phyloP scores from a whole-genome alignment of 1,140 invertebrate genomes.

The Drosophila malerkotliana region DNA sequence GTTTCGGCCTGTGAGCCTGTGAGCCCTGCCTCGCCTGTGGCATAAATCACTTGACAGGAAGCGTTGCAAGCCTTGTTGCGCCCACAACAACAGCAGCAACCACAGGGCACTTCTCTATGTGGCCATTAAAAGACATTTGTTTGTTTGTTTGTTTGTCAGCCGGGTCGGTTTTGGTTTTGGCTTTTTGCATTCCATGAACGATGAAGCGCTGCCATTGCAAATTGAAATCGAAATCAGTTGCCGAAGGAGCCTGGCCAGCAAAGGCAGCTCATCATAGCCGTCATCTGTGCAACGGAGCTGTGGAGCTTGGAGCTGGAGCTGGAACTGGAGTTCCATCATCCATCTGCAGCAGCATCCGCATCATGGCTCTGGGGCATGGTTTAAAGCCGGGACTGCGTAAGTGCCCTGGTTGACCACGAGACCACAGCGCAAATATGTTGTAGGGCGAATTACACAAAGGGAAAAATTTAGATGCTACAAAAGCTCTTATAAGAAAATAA shows the following conservation, averaged over 20 bases:
- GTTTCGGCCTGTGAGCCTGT: not conserved
- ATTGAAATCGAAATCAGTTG: constrained; percentile 82
- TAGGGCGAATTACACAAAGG: not conserved
- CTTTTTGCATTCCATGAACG: constrained; percentile 62
- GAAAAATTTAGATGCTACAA: not conserved
- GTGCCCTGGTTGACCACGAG: constrained; percentile 71
- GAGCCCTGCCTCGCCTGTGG: constrained; percentile 65
- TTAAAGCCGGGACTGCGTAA: constrained; percentile 57
- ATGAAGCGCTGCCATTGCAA: constrained; percentile 69
- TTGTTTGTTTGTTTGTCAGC: constrained; percentile 54
- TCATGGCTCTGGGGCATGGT: constrained; percentile 53
- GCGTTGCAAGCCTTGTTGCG: constrained; percentile 80
- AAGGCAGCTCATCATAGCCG: constrained; percentile 49
- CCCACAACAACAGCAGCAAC: constrained; percentile 67
- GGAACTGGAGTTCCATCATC: constrained; percentile 27
- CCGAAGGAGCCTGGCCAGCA: constrained; percentile 34
- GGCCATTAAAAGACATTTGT: constrained; percentile 81
- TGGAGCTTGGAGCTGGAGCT: constrained; percentile 4
- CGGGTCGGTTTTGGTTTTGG: constrained; percentile 27
- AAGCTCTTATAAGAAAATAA: not conserved
- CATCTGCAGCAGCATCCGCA: constrained; percentile 35
- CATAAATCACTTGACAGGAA: constrained; percentile 83
- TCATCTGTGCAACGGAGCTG: constrained; percentile 11
- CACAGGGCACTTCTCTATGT: constrained; percentile 61
- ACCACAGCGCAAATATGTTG: constrained; percentile 65